phyloP scores from a whole-genome alignment of 2,113 vertebrate species.

The Brachyistius frenatus region DNA sequence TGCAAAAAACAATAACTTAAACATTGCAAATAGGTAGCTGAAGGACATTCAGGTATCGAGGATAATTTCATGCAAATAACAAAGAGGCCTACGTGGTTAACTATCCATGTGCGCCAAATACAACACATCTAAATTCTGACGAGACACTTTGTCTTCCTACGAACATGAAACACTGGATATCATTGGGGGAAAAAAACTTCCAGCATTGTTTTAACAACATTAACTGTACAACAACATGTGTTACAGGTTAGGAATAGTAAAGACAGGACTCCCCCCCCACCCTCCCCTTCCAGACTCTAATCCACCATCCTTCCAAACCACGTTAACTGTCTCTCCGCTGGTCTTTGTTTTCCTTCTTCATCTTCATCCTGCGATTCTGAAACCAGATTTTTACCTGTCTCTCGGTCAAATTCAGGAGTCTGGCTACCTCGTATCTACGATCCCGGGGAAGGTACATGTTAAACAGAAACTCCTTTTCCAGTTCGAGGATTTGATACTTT shows the following conservation, averaged over 20 bases:
- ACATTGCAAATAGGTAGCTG: slow-evolving; percentile 80
- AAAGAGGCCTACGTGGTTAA: slow-evolving; percentile 29
- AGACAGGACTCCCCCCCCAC: neutral
- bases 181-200: slow-evolving; percentile 63
- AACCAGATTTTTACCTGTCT: slow-evolving; percentile 99
- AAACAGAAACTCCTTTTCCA: slow-evolving; percentile 99
- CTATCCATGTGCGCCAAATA: slow-evolving; percentile 77
- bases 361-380: slow-evolving; percentile 99
- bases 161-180: slow-evolving; percentile 89
- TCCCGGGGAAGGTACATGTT: slow-evolving; percentile 99
- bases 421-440: slow-evolving; percentile 96
- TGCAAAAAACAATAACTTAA: slow-evolving; percentile 75
- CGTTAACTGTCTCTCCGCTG: slow-evolving; percentile 92
- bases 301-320: slow-evolving; percentile 45
- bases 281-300: slow-evolving; percentile 6
- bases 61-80: slow-evolving; percentile 72
- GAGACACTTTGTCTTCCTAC: slow-evolving; percentile 87
- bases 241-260: slow-evolving; percentile 63
- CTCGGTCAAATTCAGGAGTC: slow-evolving; percentile 95
- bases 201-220: slow-evolving; percentile 83
- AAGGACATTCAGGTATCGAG: slow-evolving; percentile 83
- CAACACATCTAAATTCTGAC: slow-evolving; percentile 87
- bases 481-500: slow-evolving; percentile 96
- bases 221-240: slow-evolving; percentile 86
- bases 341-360: slow-evolving; percentile 99